Evolutionary conservation across 2,797 vertebrate species (phyloP), one percentile per base, ranked within the genome.

Genomic region (Poecile montanus): DNA sequence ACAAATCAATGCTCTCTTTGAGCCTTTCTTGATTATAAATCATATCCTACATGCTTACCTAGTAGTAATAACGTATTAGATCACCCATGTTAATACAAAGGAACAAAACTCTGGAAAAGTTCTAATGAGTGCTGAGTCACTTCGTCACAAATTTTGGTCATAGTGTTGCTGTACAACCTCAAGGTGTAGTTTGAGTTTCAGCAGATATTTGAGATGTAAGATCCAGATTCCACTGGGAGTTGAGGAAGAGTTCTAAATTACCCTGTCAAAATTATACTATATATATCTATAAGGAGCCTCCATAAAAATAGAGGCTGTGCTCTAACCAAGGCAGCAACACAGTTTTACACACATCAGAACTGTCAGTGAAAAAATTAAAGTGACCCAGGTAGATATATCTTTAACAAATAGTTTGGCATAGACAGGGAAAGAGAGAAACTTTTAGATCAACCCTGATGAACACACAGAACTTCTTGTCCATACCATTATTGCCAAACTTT

Each of bases 281-380:
- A 40, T 40, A 40, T 21, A 88, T 7, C 48, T 67, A 29, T 36
- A 34, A 34, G 42, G 13, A 94, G 50, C 15, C n/a, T 51, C 32
- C 2, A 6, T 47, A 73, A 9, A 44, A 73, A 36, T 1, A 82
- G 9, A 87, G 47, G 20, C n/a, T 79, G 56, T 21, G 13, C 16
- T 54, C 63, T 32, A 53, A 34, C 61, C 0, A 0, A 87, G n/a
- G 40, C 1, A 2, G 22, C 0, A 0, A 74, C 1, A 3, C 16
- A 71, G 16, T 60, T 80, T 71, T 19, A 75, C 14, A 54, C 14
- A 65, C 7, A 44, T 4, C 10, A 3, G 36, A 76, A 44, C 1
- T 68, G 50, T 23, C 34, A 17, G 27, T 40, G n/a, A n/a, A 85
- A 66, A 48, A 56, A 88, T 15, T 36, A 21, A 72, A 70, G 51